phyloP scores from a whole-genome alignment of 2,113 vertebrate genomes.

The Actenoides lindsayi region DNA sequence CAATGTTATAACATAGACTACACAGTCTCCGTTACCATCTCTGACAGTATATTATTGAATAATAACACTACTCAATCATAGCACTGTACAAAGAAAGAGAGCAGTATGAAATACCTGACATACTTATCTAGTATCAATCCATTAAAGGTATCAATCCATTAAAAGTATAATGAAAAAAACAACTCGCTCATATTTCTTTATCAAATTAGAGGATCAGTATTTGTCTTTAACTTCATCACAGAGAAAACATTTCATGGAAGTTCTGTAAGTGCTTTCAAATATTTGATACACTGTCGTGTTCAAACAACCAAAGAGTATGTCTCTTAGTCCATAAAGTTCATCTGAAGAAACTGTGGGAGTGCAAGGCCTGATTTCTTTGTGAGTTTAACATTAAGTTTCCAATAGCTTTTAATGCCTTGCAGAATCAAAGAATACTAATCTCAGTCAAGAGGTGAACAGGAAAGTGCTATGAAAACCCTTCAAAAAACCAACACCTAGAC shows the following conservation, averaged over 20 bases:
- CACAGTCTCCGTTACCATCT: no score
- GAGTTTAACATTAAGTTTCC: not conserved
- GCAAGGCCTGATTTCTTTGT: not conserved
- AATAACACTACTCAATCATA: not conserved
- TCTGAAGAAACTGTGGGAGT: not conserved
- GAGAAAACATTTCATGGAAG: not conserved
- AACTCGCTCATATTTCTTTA: not conserved
- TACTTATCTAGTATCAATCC: not conserved
- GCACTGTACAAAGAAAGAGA: not conserved
- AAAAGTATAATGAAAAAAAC: not conserved
- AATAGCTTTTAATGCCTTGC: not conserved
- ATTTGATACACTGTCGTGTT: not conserved
- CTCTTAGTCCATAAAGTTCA: not conserved
- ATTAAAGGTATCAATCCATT: not conserved
- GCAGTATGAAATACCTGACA: not conserved
- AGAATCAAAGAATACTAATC: not conserved
- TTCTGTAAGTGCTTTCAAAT: not conserved
- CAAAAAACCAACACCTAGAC: not conserved
- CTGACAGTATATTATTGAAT: not conserved
- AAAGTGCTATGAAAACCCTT: not conserved
- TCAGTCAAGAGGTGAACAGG: not conserved
- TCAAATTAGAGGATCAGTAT: not conserved
- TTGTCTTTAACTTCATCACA: not conserved
- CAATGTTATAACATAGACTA: no score
- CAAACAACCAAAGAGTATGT: not conserved